Percentiles rank a stretch among this genome's conserved stretches.
Evolutionary conservation across 2,113 vertebrate genomes (phyloP).

Genomic region (Platysternon megacephalum): DNA sequence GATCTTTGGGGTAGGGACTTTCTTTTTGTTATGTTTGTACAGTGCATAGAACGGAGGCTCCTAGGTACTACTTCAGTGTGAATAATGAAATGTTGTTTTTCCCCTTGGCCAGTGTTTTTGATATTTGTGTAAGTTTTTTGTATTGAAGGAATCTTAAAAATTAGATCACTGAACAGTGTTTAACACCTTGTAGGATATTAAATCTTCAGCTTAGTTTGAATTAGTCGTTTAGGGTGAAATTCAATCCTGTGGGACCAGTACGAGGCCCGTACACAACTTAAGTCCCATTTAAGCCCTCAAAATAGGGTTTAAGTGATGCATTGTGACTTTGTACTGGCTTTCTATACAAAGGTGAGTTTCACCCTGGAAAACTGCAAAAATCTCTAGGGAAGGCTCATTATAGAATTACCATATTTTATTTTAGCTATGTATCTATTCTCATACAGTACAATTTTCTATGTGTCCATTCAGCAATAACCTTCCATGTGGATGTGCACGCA

Average conservation of each 20-base stretch:
- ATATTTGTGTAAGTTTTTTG: background rate
- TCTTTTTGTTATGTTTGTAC: background rate
- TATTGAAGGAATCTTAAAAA: background rate
- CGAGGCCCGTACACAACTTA: background rate
- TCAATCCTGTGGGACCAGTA: background rate
- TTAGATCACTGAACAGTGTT: background rate
- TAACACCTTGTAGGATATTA: background rate
- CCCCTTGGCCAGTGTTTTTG: background rate
- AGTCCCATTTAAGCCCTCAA: background rate
- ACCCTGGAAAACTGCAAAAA: fast-evolving
- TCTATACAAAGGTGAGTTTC: background rate
- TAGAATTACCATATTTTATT: background rate
- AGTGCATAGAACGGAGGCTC: background rate
- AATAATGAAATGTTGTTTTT: background rate
- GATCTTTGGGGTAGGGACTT: background rate
- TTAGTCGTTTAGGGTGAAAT: background rate
- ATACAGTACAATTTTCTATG: fast-evolving
- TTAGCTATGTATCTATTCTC: background rate
- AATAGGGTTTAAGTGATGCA: background rate
- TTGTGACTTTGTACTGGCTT: too few relatives aligned
- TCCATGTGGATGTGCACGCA: background rate
- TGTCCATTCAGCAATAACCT: fast-evolving
- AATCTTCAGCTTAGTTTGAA: background rate
- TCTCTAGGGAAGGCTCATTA: background rate
- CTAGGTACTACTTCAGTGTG: background rate